phyloP scores from a whole-genome alignment of 1,140 invertebrate genomes.

The Bombus superbus region DNA sequence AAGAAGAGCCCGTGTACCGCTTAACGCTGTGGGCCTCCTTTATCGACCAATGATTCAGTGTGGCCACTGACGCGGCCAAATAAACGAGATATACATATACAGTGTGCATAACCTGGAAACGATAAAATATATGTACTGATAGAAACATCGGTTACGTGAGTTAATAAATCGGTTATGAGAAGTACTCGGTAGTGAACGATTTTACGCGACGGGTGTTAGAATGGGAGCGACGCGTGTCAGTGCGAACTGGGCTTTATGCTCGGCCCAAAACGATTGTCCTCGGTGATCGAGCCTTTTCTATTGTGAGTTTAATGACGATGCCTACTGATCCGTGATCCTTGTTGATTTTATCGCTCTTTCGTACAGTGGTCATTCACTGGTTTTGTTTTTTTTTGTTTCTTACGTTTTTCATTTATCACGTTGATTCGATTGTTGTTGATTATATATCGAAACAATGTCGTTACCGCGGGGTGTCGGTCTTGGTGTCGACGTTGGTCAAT shows the following conservation, averaged over 20 bases:
- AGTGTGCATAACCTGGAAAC: background rate
- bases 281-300: slow-evolving; percentile 36
- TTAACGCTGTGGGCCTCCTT: background rate
- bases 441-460: slow-evolving; percentile 84
- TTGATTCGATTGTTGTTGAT: background rate
- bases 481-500: slow-evolving; percentile 91
- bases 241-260: slow-evolving; percentile 38
- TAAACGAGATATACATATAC: background rate
- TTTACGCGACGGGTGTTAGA: background rate
- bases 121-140: background rate
- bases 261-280: background rate
- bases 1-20: slow-evolving; percentile 13
- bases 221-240: slow-evolving; percentile 39
- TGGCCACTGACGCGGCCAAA: background rate
- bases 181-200: slow-evolving; percentile 11
- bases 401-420: background rate
- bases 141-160: background rate
- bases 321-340: background rate
- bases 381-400: no score
- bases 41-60: background rate
- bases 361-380: background rate
- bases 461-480: slow-evolving; percentile 84
- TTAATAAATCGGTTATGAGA: background rate
- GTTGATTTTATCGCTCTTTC: background rate
- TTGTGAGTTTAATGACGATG: background rate